Base-by-base conservation (phyloP, 2,888 invertebrate species). In the Pseudococcus jackbeardsleyi region DNA sequence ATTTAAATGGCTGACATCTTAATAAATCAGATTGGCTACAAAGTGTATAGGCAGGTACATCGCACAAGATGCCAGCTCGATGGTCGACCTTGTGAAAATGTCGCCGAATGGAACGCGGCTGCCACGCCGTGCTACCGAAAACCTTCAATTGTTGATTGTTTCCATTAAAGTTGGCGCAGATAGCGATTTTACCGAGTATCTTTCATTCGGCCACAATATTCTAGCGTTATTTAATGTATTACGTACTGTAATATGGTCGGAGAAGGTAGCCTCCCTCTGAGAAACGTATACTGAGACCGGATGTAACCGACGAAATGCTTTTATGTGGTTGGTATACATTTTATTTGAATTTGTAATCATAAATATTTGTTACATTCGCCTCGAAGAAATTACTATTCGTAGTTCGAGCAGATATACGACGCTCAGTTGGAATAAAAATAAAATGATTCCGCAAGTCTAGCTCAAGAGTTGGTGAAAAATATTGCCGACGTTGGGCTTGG, bases 121-220 rank as follows among this genome's bases (percentile, higher is more conserved):
- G n/a, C 54, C 84, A 84, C 85, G 79, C 84, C 79, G 84, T 3
- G 48, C 59, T 64, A 22, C 68, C 64, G 72, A 79, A 68, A 72
- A 22, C 79, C 54, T 77, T 48, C 26, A 22, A 48, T 82, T 79
- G 84, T 68, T 85, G 48, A 84, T 48, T 84, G 84, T 84, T 88
- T 48, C 85, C 54, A 84, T 48, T 89, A 88, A 46, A 88, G 85
- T 88, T 89, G 89, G 89, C 88, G 54, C 84, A 79, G 79, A 88
- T 88, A 9, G 88, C 88, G 88, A 89, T 88, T 89, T 85, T 54
- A 84, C 77, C 85, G 88, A 85, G 89, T 85, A 89, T 88, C 85
- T 88, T 86, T 89, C 82, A 84, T 54, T 85, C 84, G 79, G 79
- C 88, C 26, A 59, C 84, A 54, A 39, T 77, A 72, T 50, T 84